Conservation (phyloP, 2,113 vertebrate genomes). For the Choloepus hoffmanni region DNA sequence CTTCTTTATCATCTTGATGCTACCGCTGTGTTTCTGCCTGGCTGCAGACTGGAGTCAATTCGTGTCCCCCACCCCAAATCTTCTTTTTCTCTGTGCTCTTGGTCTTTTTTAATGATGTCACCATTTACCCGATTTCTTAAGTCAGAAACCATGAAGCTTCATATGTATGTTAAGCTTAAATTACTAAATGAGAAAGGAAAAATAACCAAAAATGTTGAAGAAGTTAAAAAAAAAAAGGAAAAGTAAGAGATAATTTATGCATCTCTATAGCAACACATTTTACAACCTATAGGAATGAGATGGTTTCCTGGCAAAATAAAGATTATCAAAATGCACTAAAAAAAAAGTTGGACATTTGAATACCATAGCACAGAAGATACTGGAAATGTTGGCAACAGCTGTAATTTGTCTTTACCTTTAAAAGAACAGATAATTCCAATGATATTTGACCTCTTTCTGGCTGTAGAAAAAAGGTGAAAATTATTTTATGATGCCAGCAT, state of each 20-base stretch:
- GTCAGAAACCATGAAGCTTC: background rate
- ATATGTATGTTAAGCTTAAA: background rate
- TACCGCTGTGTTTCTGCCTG: background rate
- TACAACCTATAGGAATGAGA: background rate
- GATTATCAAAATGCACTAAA: background rate
- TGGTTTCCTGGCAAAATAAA: constrained; percentile 2
- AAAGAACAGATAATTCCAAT: background rate
- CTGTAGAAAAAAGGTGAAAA: background rate
- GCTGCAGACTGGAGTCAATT: background rate
- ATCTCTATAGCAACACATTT: background rate
- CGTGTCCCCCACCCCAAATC: no score
- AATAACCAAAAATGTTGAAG: background rate
- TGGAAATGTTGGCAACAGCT: background rate
- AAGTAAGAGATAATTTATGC: background rate
- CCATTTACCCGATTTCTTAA: background rate
- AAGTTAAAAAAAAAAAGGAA: background rate
- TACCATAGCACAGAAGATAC: background rate
- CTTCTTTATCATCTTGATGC: background rate
- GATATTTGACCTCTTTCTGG: background rate
- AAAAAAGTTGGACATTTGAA: background rate
- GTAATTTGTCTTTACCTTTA: background rate
- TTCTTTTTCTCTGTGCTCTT: background rate
- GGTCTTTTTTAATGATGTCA: background rate
- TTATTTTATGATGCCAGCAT: background rate
- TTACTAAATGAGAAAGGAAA: background rate